Conservation (phyloP, 2,797 vertebrate species). For the Danio tinwini region DNA sequence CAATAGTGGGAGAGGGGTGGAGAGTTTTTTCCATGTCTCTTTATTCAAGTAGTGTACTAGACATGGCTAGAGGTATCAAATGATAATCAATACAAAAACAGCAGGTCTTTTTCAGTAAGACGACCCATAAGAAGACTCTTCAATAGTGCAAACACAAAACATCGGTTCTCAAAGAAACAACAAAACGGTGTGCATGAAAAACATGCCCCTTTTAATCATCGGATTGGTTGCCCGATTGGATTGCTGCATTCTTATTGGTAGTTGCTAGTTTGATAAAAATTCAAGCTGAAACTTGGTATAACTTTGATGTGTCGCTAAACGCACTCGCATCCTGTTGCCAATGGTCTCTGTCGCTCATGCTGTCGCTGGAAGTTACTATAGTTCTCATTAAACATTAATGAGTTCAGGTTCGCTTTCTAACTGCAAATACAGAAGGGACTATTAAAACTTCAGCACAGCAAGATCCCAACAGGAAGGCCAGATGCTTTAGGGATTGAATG, state of each 20-base stretch:
- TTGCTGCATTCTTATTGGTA: not conserved
- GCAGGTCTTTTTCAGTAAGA: slow-evolving; percentile 55
- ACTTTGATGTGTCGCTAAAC: slow-evolving; percentile 2
- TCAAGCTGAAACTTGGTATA: slow-evolving; percentile 6
- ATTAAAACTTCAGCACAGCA: not conserved
- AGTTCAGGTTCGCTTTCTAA: not conserved
- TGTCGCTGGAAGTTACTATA: not conserved
- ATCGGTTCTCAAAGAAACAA: slow-evolving; percentile 59
- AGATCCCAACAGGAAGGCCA: not conserved
- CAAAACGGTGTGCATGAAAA: slow-evolving; percentile 35
- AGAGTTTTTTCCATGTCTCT: slow-evolving; percentile 8
- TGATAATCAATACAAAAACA: slow-evolving; percentile 72
- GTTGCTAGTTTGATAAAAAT: not conserved
- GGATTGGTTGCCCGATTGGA: not conserved
- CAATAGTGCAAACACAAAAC: slow-evolving; percentile 61
- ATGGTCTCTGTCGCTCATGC: not conserved
- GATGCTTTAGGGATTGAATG: slow-evolving; percentile 21
- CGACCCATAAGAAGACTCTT: slow-evolving; percentile 49
- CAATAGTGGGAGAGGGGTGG: slow-evolving; percentile 12
- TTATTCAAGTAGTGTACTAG: slow-evolving; percentile 18
- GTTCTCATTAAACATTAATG: slow-evolving; percentile 4
- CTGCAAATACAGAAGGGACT: not conserved
- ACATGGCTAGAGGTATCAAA: slow-evolving; percentile 60
- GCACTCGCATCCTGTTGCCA: slow-evolving; percentile 14
- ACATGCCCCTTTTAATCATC: not conserved